Percentiles rank a stretch among this genome's conserved stretches.
Conservation (phyloP, 2,113 vertebrate species). For the Xiphias gladius region DNA sequence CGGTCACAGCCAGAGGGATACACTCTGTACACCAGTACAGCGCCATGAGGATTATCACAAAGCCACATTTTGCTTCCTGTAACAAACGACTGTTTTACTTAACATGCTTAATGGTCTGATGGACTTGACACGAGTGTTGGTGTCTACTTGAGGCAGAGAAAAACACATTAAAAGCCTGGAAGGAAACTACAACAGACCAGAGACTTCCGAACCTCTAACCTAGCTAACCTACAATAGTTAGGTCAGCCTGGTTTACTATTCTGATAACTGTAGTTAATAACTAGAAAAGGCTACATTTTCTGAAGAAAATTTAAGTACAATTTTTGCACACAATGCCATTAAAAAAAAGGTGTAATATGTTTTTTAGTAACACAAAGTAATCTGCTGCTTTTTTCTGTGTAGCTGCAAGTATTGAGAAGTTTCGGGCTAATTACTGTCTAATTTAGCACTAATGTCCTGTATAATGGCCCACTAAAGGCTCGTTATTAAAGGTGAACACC, state of each 20-base stretch:
- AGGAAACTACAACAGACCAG: not conserved
- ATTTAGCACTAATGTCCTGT: no score
- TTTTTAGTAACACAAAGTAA: no score
- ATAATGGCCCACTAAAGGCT: not conserved
- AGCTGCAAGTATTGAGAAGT: no score
- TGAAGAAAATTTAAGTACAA: no score
- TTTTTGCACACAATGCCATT: no score
- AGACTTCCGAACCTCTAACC: not conserved
- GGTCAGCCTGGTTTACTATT: no score
- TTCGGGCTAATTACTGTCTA: no score
- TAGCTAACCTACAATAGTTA: no score
- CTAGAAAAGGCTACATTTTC: no score
- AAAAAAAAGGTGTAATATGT: no score
- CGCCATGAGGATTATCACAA: slow-evolving; percentile 89
- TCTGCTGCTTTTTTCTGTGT: no score
- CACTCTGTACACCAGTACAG: slow-evolving; percentile 91
- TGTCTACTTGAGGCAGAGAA: not conserved
- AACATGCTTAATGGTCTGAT: not conserved
- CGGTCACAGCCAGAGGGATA: slow-evolving; percentile 89
- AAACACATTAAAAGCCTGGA: not conserved
- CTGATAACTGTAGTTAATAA: no score
- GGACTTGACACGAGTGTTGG: not conserved
- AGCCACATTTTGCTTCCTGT: slow-evolving; percentile 89
- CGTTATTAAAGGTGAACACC: not conserved
- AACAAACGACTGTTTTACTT: not conserved